Base-by-base conservation (phyloP, 2,888 invertebrate genomes). In the Bedellia somnulentella region DNA sequence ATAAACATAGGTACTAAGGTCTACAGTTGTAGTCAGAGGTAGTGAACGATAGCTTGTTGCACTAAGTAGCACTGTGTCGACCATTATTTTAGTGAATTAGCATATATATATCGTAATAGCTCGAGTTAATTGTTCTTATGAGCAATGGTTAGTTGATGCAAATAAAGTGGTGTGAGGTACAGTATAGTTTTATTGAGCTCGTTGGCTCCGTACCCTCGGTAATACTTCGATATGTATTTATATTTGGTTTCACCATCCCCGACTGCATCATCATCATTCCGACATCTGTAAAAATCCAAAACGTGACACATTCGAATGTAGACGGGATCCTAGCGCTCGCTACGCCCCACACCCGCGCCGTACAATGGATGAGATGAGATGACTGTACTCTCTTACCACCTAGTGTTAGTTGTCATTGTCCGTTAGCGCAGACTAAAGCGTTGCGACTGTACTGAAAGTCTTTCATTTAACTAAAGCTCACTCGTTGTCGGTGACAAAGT, bases 221-320 rank as follows among this genome's bases (percentile, higher is more conserved):
- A 70, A 80, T 83, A 81, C 73, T 79, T 73, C 79, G 80, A 79
- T 80, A 81, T 70, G 82, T 81, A 83, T 86, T 89, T 79, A 85
- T 79, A 77, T 83, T 86, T 81, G 89, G 87, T 85, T 90, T 91
- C 86, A 91, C 89, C 91, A 92, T 91, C 81, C 91, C 91, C 75
- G 89, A 85, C 87, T 91, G 90, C 90, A 91, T 90, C 91, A 92
- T 89, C 84, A 92, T 90, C 91, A 91, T 91, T 82, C 91, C 91
- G 79, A 92, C 91, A 91, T 91, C 91, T 91, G 91, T 60, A 87
- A 87, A 85, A 84, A 85, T 79, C 77, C 76, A 78, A 77, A 79
- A 68, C 60, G 73, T 75, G 73, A 75, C 71, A 70, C 60, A 63
- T 52, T 63, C 58, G 66, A 54, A 61, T 22, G 21, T 29, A 24